phyloP scores from a whole-genome alignment of 2,888 invertebrate genomes.

The Catocala sponsa region DNA sequence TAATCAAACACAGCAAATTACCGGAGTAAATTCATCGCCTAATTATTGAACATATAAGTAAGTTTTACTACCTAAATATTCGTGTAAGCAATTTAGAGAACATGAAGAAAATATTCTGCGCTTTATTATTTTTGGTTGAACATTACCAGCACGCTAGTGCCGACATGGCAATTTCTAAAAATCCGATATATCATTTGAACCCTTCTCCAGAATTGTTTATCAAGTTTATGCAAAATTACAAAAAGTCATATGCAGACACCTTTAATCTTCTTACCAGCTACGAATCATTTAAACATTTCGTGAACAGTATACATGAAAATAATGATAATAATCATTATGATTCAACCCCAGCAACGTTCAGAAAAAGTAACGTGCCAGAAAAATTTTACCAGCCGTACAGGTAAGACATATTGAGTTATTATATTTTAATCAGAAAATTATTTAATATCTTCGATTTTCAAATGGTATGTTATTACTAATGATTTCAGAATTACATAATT shows the following conservation, averaged over 20 bases:
- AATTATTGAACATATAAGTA: no score
- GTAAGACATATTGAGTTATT: no score
- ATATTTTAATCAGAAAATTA: no score
- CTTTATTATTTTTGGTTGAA: not conserved
- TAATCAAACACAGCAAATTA: no score
- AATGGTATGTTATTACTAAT: no score
- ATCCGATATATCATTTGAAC: constrained; percentile 9
- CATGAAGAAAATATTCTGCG: constrained; percentile 1
- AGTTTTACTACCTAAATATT: no score
- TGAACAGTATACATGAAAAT: not conserved
- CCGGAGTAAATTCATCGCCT: no score
- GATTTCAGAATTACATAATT: no score
- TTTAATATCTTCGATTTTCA: no score
- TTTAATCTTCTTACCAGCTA: constrained; percentile 16
- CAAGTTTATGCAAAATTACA: constrained; percentile 19
- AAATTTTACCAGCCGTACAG: no score
- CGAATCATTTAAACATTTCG: constrained; percentile 15
- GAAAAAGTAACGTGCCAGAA: no score
- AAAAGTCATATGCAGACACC: constrained; percentile 14
- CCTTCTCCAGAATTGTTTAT: constrained; percentile 23
- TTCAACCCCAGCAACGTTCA: not conserved
- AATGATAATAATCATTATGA: not conserved
- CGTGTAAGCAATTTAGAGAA: not conserved
- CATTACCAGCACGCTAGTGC: not conserved
- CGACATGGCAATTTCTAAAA: not conserved